Evolutionary conservation across 2,113 vertebrate genomes (phyloP), one percentile per base, ranked within the genome.

Genomic region (Malurus elegans): DNA sequence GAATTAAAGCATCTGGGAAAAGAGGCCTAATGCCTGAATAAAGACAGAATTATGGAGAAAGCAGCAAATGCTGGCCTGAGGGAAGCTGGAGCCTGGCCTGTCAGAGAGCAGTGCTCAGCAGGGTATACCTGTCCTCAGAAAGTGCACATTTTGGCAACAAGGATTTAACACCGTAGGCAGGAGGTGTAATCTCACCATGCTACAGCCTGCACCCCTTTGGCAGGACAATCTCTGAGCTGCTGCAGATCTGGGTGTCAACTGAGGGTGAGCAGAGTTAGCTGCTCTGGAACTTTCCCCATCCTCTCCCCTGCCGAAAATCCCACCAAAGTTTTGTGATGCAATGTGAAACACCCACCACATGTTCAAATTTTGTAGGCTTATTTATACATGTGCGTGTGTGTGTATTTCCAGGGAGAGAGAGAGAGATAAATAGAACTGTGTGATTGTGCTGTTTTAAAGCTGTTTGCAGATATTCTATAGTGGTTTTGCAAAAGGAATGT

Each of bases 291-390:
- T 36, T 81, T 31, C 31, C 28, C 25, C 19, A 21, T 25, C 40
- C 38, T 66, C 32, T 54, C 17, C 6, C 21, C 24, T 71, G 28
- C 61, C 44, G 31, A 42, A 87, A 85, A 42, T 45, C 42, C 36
- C 34, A 32, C 15, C 4, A 8, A 62, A 36, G 8, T 38, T 81
- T 48, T 85, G 15, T 38, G 38, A 38, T 38, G 38, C 38, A 95
- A 97, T 90, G 85, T 80, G 79, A 97, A 97, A 96, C 80, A 97
- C 96, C 95, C 74, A 97, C 93, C 96, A 95, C 56, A 82, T 92
- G 89, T 96, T 97, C 93, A 91, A 96, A 29, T 93, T 72, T 62
- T 54, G 45, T 48, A 72, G 69, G 92, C 90, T 96, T 88, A 88
- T 90, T 92, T 94, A 83, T 82, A 54, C 32, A 12, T 81, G 15